Percentiles rank a stretch among this genome's conserved stretches.
phyloP scores from a whole-genome alignment of 2,797 vertebrate species.

The Lithobates sylvaticus region DNA sequence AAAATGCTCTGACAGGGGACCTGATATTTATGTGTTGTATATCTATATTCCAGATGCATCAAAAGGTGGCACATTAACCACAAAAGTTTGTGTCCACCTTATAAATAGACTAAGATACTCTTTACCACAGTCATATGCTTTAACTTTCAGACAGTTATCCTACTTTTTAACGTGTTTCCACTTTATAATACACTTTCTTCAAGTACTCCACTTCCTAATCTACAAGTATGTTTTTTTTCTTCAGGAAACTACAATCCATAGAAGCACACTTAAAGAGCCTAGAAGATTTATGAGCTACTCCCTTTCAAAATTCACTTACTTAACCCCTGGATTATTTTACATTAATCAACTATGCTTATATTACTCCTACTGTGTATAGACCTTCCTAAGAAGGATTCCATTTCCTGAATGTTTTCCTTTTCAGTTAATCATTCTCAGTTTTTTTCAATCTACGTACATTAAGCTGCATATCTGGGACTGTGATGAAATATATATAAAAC shows the following conservation, averaged over 20 bases:
- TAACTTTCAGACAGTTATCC: not conserved
- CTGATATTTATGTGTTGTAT: too few species aligned
- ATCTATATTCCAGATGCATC: too few species aligned
- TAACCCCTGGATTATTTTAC: conserved; percentile 50
- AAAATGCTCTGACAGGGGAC: too few species aligned
- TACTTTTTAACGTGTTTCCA: not conserved
- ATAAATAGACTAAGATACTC: not conserved
- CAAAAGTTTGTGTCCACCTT: not conserved
- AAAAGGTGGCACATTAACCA: too few species aligned
- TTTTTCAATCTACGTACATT: conserved; percentile 11
- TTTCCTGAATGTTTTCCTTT: conserved; percentile 10
- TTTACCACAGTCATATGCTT: not conserved
- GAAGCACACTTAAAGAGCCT: conserved; percentile 29
- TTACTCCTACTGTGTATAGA: conserved; percentile 51
- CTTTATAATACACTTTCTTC: not conserved
- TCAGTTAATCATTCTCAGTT: conserved; percentile 28
- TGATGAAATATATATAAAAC: not conserved
- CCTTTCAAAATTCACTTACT: conserved; percentile 48
- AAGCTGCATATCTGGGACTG: not conserved
- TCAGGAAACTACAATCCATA: conserved; percentile 23
- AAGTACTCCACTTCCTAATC: conserved; percentile 2
- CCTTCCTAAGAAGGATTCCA: not conserved
- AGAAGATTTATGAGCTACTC: conserved; percentile 44
- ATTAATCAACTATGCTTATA: conserved; percentile 55
- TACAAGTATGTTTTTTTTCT: conserved; percentile 3